phyloP scores from a whole-genome alignment of 1,140 invertebrate genomes.

The Drosophila ironensis region DNA sequence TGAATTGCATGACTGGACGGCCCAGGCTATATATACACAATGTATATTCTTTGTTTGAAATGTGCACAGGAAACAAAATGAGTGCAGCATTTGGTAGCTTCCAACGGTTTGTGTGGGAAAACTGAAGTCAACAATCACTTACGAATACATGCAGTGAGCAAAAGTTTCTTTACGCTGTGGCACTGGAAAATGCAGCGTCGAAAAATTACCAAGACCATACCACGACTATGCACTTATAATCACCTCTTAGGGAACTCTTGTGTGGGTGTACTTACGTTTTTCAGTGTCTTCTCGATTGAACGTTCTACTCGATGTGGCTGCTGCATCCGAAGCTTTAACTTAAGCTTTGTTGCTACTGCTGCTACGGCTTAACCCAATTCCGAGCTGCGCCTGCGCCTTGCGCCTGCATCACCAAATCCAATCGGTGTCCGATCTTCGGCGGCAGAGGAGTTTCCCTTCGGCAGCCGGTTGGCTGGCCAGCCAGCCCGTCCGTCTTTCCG shows the following conservation, averaged over 20 bases:
- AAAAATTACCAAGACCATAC: too few species aligned
- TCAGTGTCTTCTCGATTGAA: background rate
- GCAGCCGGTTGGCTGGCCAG: background rate
- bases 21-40: too few species aligned
- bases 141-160: too few species aligned
- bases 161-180: too few species aligned
- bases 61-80: background rate
- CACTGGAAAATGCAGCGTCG: too few species aligned
- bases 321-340: background rate
- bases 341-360: background rate
- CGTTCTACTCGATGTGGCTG: background rate
- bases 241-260: too few species aligned
- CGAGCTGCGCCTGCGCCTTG: slow-evolving; percentile 5
- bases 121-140: too few species aligned
- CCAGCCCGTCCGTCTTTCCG: too few species aligned
- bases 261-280: background rate
- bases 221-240: too few species aligned
- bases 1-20: too few species aligned
- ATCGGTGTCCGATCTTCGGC: slow-evolving; percentile 9
- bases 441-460: slow-evolving; percentile 9
- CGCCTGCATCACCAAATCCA: slow-evolving; percentile 28
- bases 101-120: too few species aligned
- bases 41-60: background rate
- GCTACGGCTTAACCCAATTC: slow-evolving; percentile 17
- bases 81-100: background rate